Evolutionary conservation across 30 jellyfish, hydroid and myxozoan species (phyloP), one percentile per base, ranked within the genome.

Genomic region (Hydra vulgaris): DNA sequence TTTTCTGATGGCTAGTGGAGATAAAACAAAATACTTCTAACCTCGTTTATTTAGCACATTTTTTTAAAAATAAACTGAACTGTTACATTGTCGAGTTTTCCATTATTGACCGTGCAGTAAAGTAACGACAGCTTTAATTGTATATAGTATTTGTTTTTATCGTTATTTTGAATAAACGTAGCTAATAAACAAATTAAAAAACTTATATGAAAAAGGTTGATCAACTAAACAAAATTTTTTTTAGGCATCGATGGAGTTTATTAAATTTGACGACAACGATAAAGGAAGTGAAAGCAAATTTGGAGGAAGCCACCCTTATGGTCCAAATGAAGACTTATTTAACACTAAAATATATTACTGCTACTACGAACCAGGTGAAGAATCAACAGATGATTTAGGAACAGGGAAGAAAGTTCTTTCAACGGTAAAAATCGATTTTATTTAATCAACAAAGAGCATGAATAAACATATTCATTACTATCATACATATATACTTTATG

Each of bases 331-430:
- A 53, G 97, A 90, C 72, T 66, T 75, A 21, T 90, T 82, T 95
- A 90, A 90, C 79, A 90, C 96, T 21, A 90, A 90, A 74, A 70
- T 90, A 0, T 90, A 90, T 74, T 90, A 90, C 83, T 90, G 97
- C 79, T 90, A 90, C 68, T 90, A 90, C 53, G 97, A 90, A 71
- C 97, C 97, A 27, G 97, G 97, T 78, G 97, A 90, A 53, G 97
- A 86, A 69, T 74, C 95, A 53, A 86, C 96, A 8, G 97, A 90
- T 55, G 97, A 90, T 82, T 83, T 90, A 18, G 97, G 97, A 22
- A 86, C 96, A 1, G 97, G 97, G 8, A 90, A 90, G 54, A 90
- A 94, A 71, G 94, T 90, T 15, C 76, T 82, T 18, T 89, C 79
- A 21, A 82, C 76, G 94, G 97, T 90, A 26, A 53, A 86, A 23